Evolutionary conservation across 2,797 vertebrate genomes (phyloP).

Genomic region (Nannoperca obscura): DNA sequence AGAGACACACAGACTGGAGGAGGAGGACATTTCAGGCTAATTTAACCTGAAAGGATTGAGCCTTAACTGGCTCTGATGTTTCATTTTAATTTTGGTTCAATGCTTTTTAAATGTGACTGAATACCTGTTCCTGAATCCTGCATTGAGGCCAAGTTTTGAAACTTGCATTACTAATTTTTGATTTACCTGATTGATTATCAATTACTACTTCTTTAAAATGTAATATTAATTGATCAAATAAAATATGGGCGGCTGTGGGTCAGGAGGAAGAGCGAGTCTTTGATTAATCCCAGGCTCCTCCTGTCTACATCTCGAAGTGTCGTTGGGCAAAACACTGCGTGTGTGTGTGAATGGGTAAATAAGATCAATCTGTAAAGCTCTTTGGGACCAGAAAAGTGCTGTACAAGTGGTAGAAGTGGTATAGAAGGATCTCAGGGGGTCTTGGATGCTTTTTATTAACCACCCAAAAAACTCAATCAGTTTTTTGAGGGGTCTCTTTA

Average conservation of each 20-base stretch:
- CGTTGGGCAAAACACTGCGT: too few species aligned
- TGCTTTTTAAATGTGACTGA: too few species aligned
- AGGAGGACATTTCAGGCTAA: not conserved
- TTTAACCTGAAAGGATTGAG: not conserved
- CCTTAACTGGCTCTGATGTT: constrained; percentile 5
- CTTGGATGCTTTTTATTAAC: not conserved
- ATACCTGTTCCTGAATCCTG: not conserved
- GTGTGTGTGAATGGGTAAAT: too few species aligned
- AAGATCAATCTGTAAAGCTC: too few species aligned
- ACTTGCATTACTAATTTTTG: not conserved
- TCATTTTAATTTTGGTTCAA: too few species aligned
- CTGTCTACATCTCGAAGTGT: too few species aligned
- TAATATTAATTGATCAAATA: not conserved
- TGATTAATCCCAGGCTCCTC: too few species aligned
- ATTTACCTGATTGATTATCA: not conserved
- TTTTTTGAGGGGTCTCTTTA: not conserved
- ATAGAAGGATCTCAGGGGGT: not conserved
- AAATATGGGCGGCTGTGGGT: too few species aligned
- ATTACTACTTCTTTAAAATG: not conserved
- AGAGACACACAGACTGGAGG: not conserved
- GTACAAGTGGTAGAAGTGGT: too few species aligned
- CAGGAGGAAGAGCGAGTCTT: too few species aligned
- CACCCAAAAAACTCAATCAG: too few species aligned
- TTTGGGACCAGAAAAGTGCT: too few species aligned
- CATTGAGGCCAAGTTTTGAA: not conserved